Percentiles rank a stretch among this genome's conserved stretches.
Conservation (phyloP, 2,113 vertebrate species). For the Myanophis thanlyinensis region DNA sequence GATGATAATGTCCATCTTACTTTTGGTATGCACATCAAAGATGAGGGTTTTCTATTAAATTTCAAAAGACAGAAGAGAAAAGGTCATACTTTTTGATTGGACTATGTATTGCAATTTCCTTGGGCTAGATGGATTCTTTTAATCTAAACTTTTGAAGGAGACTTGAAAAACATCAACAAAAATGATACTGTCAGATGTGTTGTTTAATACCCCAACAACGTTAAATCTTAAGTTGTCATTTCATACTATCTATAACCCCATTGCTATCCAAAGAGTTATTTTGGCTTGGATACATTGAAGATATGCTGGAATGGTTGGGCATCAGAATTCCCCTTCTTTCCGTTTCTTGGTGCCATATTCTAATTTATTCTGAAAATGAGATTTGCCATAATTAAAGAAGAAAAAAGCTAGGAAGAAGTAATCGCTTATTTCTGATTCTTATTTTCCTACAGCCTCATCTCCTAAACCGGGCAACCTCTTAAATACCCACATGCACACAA, state of each 20-base stretch:
- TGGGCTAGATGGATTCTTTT: not conserved
- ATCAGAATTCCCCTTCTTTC: not conserved
- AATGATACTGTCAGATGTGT: not conserved
- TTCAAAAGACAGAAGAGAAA: not conserved
- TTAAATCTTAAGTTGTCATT: not conserved
- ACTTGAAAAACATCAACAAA: not conserved
- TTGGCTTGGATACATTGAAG: not conserved
- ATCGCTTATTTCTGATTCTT: not conserved
- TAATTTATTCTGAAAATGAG: not conserved
- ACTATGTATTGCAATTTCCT: not conserved
- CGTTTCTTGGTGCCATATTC: not conserved
- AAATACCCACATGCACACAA: not conserved
- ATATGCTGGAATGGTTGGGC: not conserved
- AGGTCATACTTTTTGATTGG: not conserved
- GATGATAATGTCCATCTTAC: not conserved
- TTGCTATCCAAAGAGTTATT: not conserved
- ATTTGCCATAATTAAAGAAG: not conserved
- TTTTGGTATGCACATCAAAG: not conserved
- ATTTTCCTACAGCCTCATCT: not conserved
- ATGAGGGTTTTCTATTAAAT: not conserved
- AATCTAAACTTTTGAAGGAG: not conserved
- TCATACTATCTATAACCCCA: not conserved
- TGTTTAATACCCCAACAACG: not conserved
- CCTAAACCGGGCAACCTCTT: not conserved
- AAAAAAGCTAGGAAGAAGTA: not conserved